Percentiles rank a stretch among this genome's conserved stretches.
Conservation (phyloP, 1,140 invertebrate species). For the Caenorhabditis tropicalis region DNA sequence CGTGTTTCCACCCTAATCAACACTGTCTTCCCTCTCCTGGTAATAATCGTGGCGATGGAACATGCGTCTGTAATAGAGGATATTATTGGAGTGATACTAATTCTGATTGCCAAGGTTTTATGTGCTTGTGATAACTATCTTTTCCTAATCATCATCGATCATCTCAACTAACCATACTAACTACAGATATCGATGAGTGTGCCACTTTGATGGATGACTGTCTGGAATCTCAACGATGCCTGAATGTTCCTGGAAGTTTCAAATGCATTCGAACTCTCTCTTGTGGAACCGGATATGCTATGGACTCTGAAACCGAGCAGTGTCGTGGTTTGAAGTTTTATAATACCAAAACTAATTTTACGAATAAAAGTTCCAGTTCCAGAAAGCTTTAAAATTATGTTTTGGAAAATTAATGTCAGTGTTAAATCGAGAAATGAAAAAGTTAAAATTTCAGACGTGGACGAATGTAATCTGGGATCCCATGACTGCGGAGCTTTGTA, state of each 20-base stretch:
- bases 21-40: constrained; percentile 19
- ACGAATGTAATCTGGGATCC: constrained; percentile 84
- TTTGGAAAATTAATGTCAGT: not conserved
- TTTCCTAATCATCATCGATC: no score
- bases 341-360: no score
- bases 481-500: constrained; percentile 84
- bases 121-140: not conserved
- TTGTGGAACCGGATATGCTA: constrained; percentile 94
- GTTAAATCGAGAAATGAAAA: not conserved
- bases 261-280: constrained; percentile 82
- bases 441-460: constrained; percentile 79
- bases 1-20: not conserved
- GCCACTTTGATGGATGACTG: constrained; percentile 68
- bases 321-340: constrained; percentile 80
- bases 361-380: no score
- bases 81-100: constrained; percentile 39
- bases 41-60: constrained; percentile 18
- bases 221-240: constrained; percentile 69
- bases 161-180: not conserved
- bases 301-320: constrained; percentile 84
- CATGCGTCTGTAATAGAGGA: constrained; percentile 45
- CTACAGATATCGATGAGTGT: constrained; percentile 71
- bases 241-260: constrained; percentile 71
- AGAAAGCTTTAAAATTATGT: not conserved
- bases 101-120: constrained; percentile 26